Evolutionary conservation across 1,140 invertebrate genomes (phyloP), one percentile per base, ranked within the genome.

Genomic region (Scaptodrosophila lebanonensis): DNA sequence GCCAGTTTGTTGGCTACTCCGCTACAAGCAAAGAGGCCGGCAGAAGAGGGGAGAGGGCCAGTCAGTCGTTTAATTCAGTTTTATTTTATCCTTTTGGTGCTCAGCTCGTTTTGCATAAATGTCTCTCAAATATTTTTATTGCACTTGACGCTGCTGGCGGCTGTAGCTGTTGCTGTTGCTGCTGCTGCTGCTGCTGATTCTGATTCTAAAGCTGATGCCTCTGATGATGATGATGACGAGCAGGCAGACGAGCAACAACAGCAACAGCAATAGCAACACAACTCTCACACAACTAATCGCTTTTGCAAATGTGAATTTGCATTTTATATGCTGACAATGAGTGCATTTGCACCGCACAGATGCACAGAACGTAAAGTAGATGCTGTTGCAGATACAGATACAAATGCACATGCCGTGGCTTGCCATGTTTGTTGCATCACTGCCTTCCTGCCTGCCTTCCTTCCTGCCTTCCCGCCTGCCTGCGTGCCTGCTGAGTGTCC

Each of bases 111-210:
- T 20, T 54, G 62, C 73, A 72, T 66, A 56, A 54, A 54, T 67
- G 52, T 63, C 60, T 48, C 75, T 51, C 42, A 73, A 79, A 79
- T 82, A 75, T 69, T 79, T 82, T 79, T 82, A 82, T 79, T 75
- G 75, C 69, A 43, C 47, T 70, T 58, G 59, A 29, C 51, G 25
- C 42, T 53, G 38, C 54, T 44, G 36, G 18, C 11, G 56, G 47
- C 32, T 3, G 32, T n/a, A n/a, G n/a, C n/a, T n/a, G n/a, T n/a
- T n/a, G n/a, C n/a, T n/a, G n/a, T n/a, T n/a, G n/a, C n/a, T n/a
- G n/a, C n/a, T n/a, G n/a, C n/a, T n/a, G n/a, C n/a, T n/a, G n/a
- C n/a, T n/a, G n/a, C n/a, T n/a, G n/a, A n/a, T n/a, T n/a, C n/a
- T n/a, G n/a, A n/a, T n/a, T n/a, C n/a, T n/a, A n/a, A n/a, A n/a